phyloP scores from a whole-genome alignment of 1,140 invertebrate genomes.

The Steinernema feltiae region DNA sequence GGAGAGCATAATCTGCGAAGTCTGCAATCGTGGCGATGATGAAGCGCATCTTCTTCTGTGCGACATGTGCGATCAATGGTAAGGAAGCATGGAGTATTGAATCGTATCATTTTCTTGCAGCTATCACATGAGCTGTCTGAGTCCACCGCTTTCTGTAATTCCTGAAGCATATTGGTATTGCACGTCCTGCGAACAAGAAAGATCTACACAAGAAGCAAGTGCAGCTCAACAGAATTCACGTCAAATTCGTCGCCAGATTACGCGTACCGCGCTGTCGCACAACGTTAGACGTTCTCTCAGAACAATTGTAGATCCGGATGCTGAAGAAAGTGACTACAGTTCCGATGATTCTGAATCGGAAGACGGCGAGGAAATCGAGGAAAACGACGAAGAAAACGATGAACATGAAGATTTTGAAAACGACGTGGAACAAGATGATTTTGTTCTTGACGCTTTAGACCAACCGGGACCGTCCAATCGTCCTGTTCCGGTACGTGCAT shows the following conservation, averaged over 20 bases:
- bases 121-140: background rate
- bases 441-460: background rate
- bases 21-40: background rate
- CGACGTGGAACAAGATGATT: background rate
- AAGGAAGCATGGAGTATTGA: background rate
- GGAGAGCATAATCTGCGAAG: background rate
- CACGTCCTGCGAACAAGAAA: background rate
- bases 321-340: background rate
- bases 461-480: background rate
- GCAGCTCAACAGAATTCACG: background rate
- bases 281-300: background rate
- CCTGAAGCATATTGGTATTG: slow-evolving; percentile 1
- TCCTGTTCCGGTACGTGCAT: background rate
- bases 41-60: background rate
- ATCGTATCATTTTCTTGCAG: background rate
- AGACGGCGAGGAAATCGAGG: background rate
- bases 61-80: background rate
- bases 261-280: background rate
- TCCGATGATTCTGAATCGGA: background rate
- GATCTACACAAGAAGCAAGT: background rate
- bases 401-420: background rate
- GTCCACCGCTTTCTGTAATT: background rate
- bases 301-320: background rate
- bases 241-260: background rate
- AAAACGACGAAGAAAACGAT: background rate